These are phyloP conservation scores for Carpatolechia fugitivella DNA, from an alignment of 2,888 invertebrate species.

Conservation along the genomic window DNA sequence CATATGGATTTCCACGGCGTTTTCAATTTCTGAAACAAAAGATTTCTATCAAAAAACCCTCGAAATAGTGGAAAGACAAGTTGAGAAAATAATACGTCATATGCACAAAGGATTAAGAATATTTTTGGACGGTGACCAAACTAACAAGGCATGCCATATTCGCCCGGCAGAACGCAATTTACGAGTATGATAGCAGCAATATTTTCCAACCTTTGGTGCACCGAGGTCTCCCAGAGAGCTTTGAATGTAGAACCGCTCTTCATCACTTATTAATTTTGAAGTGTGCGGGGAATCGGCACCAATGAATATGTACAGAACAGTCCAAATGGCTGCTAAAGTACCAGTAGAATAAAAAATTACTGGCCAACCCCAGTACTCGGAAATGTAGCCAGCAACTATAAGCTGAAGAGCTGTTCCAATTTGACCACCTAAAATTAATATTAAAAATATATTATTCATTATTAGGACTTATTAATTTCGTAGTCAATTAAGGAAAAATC, in stretches of 20 bases:
- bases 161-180: too few species aligned
- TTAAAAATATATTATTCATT: too few species aligned
- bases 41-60: too few species aligned
- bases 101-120: neutral
- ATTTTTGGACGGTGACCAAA: too few species aligned
- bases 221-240: conserved; percentile 44
- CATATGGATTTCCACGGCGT: conserved; percentile 81
- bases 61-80: neutral
- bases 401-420: conserved; percentile 80
- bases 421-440: conserved; percentile 72
- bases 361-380: conserved; percentile 80
- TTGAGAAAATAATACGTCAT: neutral
- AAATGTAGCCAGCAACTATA: conserved; percentile 66
- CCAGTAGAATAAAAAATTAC: conserved; percentile 83
- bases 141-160: too few species aligned
- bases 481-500: neutral
- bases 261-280: conserved; percentile 71
- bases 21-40: conserved; percentile 26
- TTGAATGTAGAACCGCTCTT: conserved; percentile 83
- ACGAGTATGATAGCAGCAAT: neutral
- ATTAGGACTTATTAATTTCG: too few species aligned
- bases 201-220: conserved; percentile 35
- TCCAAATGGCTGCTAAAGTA: conserved; percentile 74
- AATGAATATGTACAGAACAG: conserved; percentile 74
- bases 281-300: conserved; percentile 83